phyloP scores from a whole-genome alignment of 2,797 vertebrate species.

The Podarcis siculus region DNA sequence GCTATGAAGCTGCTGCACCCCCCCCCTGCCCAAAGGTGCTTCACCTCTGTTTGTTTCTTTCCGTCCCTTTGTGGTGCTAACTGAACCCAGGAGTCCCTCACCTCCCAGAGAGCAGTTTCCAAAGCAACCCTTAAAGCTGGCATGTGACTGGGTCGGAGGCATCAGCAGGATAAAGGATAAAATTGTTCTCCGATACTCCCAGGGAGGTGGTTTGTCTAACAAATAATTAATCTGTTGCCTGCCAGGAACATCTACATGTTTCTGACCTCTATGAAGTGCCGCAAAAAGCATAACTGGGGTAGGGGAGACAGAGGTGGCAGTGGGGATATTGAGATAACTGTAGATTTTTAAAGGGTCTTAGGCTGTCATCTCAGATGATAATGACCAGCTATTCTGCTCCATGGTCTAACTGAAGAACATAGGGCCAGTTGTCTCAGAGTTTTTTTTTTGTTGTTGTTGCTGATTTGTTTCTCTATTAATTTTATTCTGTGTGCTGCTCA shows the following conservation, averaged over 20 bases:
- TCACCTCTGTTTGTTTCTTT: background rate
- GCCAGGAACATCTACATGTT: conserved; percentile 50
- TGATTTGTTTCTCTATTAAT: too few relatives aligned
- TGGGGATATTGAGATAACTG: background rate
- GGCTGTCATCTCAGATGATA: too few relatives aligned
- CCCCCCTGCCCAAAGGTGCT: background rate
- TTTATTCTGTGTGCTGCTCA: too few relatives aligned
- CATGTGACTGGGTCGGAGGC: conserved; percentile 18
- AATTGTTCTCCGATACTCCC: conserved; percentile 76
- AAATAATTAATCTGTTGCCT: conserved; percentile 84
- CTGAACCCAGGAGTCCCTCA: conserved; percentile 5
- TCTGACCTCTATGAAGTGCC: conserved; percentile 9
- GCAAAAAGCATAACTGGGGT: background rate
- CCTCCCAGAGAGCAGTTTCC: conserved; percentile 62
- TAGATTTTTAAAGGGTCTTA: background rate
- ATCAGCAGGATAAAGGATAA: conserved; percentile 47
- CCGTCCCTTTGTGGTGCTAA: background rate
- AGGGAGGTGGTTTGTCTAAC: conserved; percentile 76
- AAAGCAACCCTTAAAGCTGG: conserved; percentile 71
- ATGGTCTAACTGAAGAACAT: too few relatives aligned
- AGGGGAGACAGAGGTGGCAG: too few relatives aligned
- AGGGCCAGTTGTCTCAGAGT: too few relatives aligned
- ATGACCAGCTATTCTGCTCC: too few relatives aligned
- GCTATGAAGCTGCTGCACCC: background rate
- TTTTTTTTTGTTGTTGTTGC: too few relatives aligned